A percentile compares a stretch with the other conserved stretches of the same genome.
Evolutionary conservation across 2,113 vertebrate genomes (phyloP).

Genomic region (Shinisaurus crocodilurus): DNA sequence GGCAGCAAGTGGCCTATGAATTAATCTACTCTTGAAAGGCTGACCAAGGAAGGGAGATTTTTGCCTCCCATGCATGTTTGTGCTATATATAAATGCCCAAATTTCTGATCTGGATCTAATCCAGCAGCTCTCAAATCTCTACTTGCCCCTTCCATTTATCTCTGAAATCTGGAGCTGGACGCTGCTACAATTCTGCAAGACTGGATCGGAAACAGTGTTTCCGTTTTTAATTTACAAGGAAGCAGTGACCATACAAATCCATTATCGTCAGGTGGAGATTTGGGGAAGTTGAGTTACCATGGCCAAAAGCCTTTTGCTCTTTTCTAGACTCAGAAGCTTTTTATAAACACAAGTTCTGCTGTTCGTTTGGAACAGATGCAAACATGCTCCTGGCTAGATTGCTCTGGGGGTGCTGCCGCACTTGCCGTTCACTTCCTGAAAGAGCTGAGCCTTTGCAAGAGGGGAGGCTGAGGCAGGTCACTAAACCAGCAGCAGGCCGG

Average conservation of each 20-base stretch:
- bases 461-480: background rate
- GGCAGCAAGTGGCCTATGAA: background rate
- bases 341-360: background rate
- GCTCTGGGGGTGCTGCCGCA: background rate
- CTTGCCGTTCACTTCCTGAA: background rate
- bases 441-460: background rate
- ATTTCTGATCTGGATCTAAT: background rate
- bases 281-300: background rate
- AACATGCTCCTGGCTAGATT: background rate
- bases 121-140: background rate
- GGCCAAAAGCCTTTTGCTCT: background rate
- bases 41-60: background rate
- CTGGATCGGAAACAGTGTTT: background rate
- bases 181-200: background rate
- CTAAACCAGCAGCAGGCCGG: background rate
- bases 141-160: background rate
- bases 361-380: background rate
- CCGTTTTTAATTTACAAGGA: conserved; percentile 2
- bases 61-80: background rate
- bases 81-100: background rate
- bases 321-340: background rate
- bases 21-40: background rate
- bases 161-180: background rate
- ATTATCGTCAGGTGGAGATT: background rate
- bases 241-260: background rate